Percentiles rank a stretch among this genome's conserved stretches.
These are phyloP conservation scores for Bostrychus sinensis DNA, from an alignment of 2,113 vertebrate genomes.

Conservation along the genomic window DNA sequence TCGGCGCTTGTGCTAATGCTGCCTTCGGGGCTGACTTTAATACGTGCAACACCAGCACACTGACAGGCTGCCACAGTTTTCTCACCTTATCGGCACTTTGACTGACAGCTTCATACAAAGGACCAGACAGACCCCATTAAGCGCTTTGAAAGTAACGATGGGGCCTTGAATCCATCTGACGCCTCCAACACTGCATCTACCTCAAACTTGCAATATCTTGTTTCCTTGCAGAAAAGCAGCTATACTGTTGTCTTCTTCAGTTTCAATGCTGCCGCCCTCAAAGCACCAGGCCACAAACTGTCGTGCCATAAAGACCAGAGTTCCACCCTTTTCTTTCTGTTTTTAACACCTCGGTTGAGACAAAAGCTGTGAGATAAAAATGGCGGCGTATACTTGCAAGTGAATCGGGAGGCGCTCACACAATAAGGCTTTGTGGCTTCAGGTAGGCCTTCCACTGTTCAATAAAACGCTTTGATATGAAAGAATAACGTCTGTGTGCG, in stretches of 20 bases:
- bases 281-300: slow-evolving; percentile 15
- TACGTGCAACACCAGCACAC: slow-evolving; percentile 49
- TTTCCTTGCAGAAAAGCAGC: neutral
- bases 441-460: slow-evolving; percentile 29
- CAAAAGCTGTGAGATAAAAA: slow-evolving; percentile 47
- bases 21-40: slow-evolving; percentile 54
- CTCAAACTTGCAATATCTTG: neutral
- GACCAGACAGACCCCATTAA: slow-evolving; percentile 23
- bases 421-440: slow-evolving; percentile 57
- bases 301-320: slow-evolving; percentile 24
- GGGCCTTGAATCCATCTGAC: slow-evolving; percentile 14
- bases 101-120: slow-evolving; percentile 47
- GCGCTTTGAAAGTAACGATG: neutral
- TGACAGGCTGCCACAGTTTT: slow-evolving; percentile 50
- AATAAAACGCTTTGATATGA: slow-evolving; percentile 65
- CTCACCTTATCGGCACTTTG: slow-evolving; percentile 49
- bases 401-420: slow-evolving; percentile 44
- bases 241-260: slow-evolving; percentile 24
- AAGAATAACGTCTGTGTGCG: slow-evolving; percentile 55
- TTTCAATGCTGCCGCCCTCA: slow-evolving; percentile 47
- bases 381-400: slow-evolving; percentile 16
- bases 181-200: slow-evolving; percentile 1
- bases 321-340: slow-evolving; percentile 53
- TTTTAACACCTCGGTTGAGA: slow-evolving; percentile 55
- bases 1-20: slow-evolving; percentile 45